Evolutionary conservation across 1,140 invertebrate species (phyloP).

Genomic region (Pinna nobilis): DNA sequence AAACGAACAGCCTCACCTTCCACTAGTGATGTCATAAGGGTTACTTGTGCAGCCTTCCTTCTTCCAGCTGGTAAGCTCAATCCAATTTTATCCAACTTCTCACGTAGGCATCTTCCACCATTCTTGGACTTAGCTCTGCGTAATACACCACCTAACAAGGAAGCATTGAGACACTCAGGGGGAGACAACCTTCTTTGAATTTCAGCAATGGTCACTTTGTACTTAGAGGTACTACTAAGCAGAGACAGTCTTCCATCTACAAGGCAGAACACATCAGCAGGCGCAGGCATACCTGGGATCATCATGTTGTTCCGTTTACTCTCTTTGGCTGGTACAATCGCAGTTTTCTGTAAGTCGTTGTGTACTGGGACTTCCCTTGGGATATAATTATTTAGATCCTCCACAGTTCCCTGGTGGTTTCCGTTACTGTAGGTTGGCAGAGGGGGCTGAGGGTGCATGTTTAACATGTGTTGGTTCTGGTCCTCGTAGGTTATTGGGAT

Average conservation of each 20-base stretch:
- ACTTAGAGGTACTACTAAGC: constrained; percentile 98
- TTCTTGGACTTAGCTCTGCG: constrained; percentile 99
- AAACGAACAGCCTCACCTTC: constrained; percentile 99
- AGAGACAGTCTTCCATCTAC: constrained; percentile 97
- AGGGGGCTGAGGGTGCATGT: background rate
- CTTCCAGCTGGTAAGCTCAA: constrained; percentile 98
- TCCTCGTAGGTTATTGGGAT: background rate
- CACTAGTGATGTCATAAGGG: constrained; percentile 95
- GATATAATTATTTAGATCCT: constrained; percentile 17
- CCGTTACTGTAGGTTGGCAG: background rate
- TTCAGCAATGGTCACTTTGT: constrained; percentile 99
- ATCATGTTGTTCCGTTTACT: constrained; percentile 50
- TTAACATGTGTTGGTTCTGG: background rate
- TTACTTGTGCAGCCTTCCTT: constrained; percentile 98
- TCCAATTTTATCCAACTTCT: constrained; percentile 98
- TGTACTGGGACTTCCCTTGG: background rate
- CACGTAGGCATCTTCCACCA: constrained; percentile 93
- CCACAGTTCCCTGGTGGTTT: background rate
- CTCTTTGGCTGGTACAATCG: constrained; percentile 19
- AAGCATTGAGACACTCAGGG: constrained; percentile 99
- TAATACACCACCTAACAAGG: constrained; percentile 97
- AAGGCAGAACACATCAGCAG: constrained; percentile 86
- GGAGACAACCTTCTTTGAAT: constrained; percentile 97
- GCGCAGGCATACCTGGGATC: constrained; percentile 70
- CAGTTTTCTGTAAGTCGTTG: background rate